Conservation (phyloP, 2,113 vertebrate species). For the Hyperoodon ampullatus region DNA sequence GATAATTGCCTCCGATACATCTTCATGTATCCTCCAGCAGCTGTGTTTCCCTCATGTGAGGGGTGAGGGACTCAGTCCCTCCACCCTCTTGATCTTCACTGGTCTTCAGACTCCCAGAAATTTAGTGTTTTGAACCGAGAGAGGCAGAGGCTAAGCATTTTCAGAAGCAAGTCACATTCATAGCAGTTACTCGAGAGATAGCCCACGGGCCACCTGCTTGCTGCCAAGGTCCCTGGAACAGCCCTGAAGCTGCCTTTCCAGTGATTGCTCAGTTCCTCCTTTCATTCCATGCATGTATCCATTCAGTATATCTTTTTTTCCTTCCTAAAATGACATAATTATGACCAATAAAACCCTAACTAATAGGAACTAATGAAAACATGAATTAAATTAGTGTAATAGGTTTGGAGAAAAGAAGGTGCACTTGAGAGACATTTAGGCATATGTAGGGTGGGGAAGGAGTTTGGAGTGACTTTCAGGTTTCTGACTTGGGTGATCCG, state of each 20-base stretch:
- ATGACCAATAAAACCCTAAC: neutral
- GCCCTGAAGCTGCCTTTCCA: neutral
- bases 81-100: neutral
- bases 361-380: neutral
- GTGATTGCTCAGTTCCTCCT: neutral
- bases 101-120: neutral
- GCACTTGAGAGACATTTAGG: neutral
- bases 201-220: neutral
- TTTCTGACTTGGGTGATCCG: neutral
- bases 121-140: neutral
- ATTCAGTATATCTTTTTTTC: neutral
- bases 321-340: neutral
- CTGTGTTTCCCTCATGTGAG: neutral
- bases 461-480: neutral
- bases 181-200: neutral
- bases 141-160: neutral
- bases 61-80: neutral
- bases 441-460: neutral
- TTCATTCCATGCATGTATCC: neutral
- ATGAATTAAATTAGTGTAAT: neutral
- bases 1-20: neutral
- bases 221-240: neutral
- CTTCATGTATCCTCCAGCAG: neutral
- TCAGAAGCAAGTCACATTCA: neutral
- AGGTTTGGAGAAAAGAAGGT: neutral